Conservation (phyloP, 2,888 invertebrate genomes). For the Catocala sponsa region DNA sequence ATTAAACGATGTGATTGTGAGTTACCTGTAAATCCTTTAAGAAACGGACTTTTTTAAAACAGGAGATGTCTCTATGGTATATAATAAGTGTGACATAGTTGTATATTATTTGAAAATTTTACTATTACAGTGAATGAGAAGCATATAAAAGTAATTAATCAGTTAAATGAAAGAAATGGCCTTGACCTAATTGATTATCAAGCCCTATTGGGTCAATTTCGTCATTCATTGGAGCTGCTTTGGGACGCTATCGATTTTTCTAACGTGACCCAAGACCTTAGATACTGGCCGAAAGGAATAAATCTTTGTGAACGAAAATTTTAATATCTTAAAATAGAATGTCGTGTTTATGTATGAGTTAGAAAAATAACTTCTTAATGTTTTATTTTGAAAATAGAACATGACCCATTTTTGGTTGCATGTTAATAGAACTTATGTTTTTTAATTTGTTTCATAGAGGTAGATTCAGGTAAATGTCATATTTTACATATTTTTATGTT, state of each 20-base stretch:
- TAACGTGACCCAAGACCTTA: slow-evolving; percentile 35
- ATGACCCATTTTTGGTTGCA: too few species aligned
- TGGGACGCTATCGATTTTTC: slow-evolving; percentile 27
- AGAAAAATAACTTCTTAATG: slow-evolving; percentile 5
- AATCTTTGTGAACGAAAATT: slow-evolving; percentile 4
- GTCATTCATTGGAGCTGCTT: slow-evolving; percentile 28
- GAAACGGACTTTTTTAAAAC: too few species aligned
- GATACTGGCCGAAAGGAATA: slow-evolving; percentile 13
- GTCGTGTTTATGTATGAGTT: background rate
- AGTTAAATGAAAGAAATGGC: slow-evolving; percentile 43
- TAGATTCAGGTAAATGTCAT: too few species aligned
- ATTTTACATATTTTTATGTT: too few species aligned
- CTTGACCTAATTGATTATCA: slow-evolving; percentile 51
- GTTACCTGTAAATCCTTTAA: too few species aligned
- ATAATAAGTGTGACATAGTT: too few species aligned
- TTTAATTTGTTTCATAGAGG: too few species aligned
- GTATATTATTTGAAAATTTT: too few species aligned
- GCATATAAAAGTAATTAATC: slow-evolving; percentile 16
- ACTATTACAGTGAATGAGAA: too few species aligned
- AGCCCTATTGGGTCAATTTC: slow-evolving; percentile 47
- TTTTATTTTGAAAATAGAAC: background rate
- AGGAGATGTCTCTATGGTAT: too few species aligned
- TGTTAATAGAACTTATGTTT: background rate
- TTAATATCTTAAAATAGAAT: slow-evolving; percentile 7
- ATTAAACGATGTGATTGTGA: too few species aligned